Conservation (phyloP, 92 coral and sea anemone species). For the Porites rus region DNA sequence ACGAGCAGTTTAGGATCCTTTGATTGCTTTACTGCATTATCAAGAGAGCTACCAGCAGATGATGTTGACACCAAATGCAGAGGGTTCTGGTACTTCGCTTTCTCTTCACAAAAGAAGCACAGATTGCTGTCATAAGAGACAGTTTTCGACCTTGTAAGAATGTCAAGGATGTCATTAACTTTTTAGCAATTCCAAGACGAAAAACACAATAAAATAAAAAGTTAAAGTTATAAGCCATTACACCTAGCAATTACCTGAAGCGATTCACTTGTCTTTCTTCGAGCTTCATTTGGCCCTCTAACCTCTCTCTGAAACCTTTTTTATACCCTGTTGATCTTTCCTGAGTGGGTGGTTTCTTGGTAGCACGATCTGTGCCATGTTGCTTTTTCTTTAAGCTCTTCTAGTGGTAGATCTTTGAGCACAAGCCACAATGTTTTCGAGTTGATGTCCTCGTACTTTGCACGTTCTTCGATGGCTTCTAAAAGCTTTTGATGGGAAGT, state of each 20-base stretch:
- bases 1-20: conserved; percentile 40
- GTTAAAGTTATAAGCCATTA: neutral
- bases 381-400: conserved; percentile 26
- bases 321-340: conserved; percentile 52
- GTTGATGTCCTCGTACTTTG: conserved; percentile 31
- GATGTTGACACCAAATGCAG: conserved; percentile 30
- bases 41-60: conserved; percentile 54
- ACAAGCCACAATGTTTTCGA: conserved; percentile 22
- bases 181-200: neutral
- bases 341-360: conserved; percentile 38
- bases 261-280: conserved; percentile 26
- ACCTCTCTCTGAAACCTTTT: conserved; percentile 28
- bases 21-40: conserved; percentile 29
- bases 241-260: conserved; percentile 9
- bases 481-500: conserved; percentile 47
- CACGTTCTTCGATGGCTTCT: conserved; percentile 26
- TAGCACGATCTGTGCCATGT: conserved; percentile 62
- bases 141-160: conserved; percentile 57
- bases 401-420: conserved; percentile 6
- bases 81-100: conserved; percentile 33
- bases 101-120: conserved; percentile 61
- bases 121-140: conserved; percentile 48
- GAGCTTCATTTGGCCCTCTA: conserved; percentile 22
- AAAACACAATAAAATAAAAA: neutral
- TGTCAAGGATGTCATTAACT: conserved; percentile 17